These are phyloP conservation scores for fruit fly (Drosophila melanogaster) DNA, from an alignment of 1,140 invertebrate species.

Conservation along the genomic window Release_6_plus_ISO1_MT NT_037436.4:11305501-11306000, in stretches of 20 bases:
- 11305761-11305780: slow-evolving; percentile 37
- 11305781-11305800: slow-evolving; percentile 1
- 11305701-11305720: slow-evolving; percentile 62
- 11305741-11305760: slow-evolving; percentile 66
- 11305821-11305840: slow-evolving; percentile 18
- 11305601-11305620: slow-evolving; percentile 47
- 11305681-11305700: slow-evolving; percentile 50
- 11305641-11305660: slow-evolving; percentile 80
- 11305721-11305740: slow-evolving; percentile 82
- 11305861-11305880: slow-evolving; percentile 43
- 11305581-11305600: slow-evolving; percentile 56
- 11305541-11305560: slow-evolving; percentile 11
- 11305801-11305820: slow-evolving; percentile 23
- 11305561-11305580: slow-evolving; percentile 57
- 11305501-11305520: slow-evolving; percentile 77
- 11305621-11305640: slow-evolving; percentile 58
- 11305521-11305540: slow-evolving; percentile 77
- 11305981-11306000: slow-evolving; percentile 20
- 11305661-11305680: slow-evolving; percentile 65
- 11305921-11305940: slow-evolving; percentile 54
- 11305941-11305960: slow-evolving; percentile 76
- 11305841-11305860: slow-evolving; percentile 5
- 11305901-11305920: slow-evolving; percentile 42
- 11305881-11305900: slow-evolving; percentile 67
- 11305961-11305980: slow-evolving; percentile 43